Evolutionary conservation across 2,888 invertebrate genomes (phyloP).

Genomic region (Spisula solida): DNA sequence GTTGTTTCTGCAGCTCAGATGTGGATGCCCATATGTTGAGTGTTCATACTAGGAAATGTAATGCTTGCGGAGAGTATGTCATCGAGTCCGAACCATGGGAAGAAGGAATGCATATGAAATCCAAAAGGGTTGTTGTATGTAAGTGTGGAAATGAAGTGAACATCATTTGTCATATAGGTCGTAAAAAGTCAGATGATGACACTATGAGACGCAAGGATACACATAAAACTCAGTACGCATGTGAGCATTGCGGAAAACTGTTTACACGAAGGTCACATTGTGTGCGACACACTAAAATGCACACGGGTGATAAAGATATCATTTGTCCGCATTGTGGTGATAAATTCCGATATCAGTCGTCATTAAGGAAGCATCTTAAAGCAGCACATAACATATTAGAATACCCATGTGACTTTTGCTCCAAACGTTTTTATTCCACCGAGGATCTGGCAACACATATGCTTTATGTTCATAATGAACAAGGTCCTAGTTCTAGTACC

Average conservation of each 20-base stretch:
- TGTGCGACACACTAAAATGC: slow-evolving; percentile 16
- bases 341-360: slow-evolving; percentile 6
- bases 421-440: not conserved
- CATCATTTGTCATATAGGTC: not conserved
- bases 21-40: slow-evolving; percentile 25
- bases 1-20: slow-evolving; percentile 2
- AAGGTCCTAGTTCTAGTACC: not conserved
- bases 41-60: slow-evolving; percentile 27
- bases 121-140: slow-evolving; percentile 18
- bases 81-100: slow-evolving; percentile 26
- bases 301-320: not conserved
- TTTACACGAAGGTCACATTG: slow-evolving; percentile 6
- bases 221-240: slow-evolving; percentile 9
- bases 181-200: not conserved
- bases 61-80: slow-evolving; percentile 21
- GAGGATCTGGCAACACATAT: not conserved
- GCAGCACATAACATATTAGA: slow-evolving; percentile 23
- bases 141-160: slow-evolving; percentile 25
- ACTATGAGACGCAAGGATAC: not conserved
- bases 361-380: slow-evolving; percentile 32
- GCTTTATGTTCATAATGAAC: not conserved
- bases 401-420: not conserved
- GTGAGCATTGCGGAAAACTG: slow-evolving; percentile 28
- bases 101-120: not conserved
- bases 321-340: slow-evolving; percentile 1